Conservation (phyloP, 2,888 invertebrate genomes). For the Melinaea menophilus region DNA sequence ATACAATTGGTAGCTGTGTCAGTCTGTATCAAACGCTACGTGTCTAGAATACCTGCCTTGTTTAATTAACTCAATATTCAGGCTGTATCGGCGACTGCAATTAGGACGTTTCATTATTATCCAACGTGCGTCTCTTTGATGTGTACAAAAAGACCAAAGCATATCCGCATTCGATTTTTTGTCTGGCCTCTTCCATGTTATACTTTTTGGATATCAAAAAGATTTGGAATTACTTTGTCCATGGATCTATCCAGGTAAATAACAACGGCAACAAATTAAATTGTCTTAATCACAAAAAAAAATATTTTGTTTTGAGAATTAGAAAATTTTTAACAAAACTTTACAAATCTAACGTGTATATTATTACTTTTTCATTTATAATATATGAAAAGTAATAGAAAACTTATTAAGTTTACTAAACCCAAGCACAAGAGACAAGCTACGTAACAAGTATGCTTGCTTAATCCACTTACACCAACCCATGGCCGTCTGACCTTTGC, state of each 20-base stretch:
- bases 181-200: background rate
- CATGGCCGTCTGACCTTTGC: background rate
- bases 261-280: too few species aligned
- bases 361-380: too few species aligned
- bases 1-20: constrained; percentile 2
- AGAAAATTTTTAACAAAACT: too few species aligned
- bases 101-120: constrained; percentile 7
- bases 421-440: background rate
- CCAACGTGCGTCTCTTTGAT: constrained; percentile 8
- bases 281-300: too few species aligned
- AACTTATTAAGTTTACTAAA: background rate
- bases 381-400: background rate
- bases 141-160: constrained; percentile 2
- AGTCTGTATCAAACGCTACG: constrained; percentile 7
- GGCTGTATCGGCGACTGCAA: constrained; percentile 6
- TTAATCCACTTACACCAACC: constrained; percentile 6
- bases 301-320: too few species aligned
- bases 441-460: background rate
- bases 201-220: background rate
- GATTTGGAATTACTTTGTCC: too few species aligned
- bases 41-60: constrained; percentile 7
- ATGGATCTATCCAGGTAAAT: too few species aligned
- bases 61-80: constrained; percentile 7
- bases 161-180: background rate
- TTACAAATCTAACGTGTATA: too few species aligned